These are phyloP conservation scores for Drosophila parthenogenetica DNA, from an alignment of 2,888 invertebrate genomes.

Conservation along the genomic window DNA sequence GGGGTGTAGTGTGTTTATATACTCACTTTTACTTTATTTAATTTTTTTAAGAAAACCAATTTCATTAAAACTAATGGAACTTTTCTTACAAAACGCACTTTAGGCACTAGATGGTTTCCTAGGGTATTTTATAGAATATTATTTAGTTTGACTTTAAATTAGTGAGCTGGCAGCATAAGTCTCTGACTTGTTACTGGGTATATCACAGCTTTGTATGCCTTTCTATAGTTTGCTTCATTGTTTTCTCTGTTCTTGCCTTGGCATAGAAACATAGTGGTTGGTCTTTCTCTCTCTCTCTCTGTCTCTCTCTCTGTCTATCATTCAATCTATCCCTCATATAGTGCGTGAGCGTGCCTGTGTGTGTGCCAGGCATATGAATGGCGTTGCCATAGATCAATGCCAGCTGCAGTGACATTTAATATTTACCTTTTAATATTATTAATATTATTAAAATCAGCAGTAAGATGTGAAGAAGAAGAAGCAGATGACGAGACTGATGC, in stretches of 20 bases:
- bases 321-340: neutral
- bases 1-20: too few relatives aligned
- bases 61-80: too few relatives aligned
- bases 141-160: too few relatives aligned
- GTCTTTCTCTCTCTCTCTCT: neutral
- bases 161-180: too few relatives aligned
- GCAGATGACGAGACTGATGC: neutral
- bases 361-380: constrained; percentile 18
- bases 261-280: constrained; percentile 16
- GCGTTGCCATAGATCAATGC: constrained; percentile 68
- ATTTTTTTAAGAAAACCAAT: too few relatives aligned
- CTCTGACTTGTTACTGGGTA: too few relatives aligned
- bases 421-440: constrained; percentile 76
- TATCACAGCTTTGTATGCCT: too few relatives aligned
- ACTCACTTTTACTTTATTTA: too few relatives aligned
- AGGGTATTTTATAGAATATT: too few relatives aligned
- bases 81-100: too few relatives aligned
- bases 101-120: too few relatives aligned
- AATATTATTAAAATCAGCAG: constrained; percentile 72
- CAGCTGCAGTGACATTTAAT: constrained; percentile 70
- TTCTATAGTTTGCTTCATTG: too few relatives aligned
- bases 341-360: constrained; percentile 1
- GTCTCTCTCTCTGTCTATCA: neutral
- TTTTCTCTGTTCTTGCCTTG: neutral
- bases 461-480: constrained; percentile 13